Evolutionary conservation across 2,888 invertebrate species (phyloP).

Genomic region (Drosophila heteroneura): DNA sequence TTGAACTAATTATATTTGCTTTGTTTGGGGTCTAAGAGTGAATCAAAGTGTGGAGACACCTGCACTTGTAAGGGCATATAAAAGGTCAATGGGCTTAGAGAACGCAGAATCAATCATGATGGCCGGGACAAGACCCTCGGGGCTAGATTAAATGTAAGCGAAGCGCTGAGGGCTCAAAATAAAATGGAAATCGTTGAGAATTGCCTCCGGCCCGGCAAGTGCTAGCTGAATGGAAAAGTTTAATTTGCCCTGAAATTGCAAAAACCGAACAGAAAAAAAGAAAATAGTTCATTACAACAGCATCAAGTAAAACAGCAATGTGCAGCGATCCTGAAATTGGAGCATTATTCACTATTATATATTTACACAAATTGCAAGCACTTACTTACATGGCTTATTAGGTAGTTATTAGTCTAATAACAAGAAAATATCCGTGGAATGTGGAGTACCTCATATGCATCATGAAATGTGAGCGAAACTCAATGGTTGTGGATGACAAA

Average conservation of each 20-base stretch:
- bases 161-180: conserved; percentile 51
- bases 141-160: conserved; percentile 35
- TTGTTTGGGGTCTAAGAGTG: background rate
- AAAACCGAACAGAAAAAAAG: background rate
- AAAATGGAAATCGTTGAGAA: conserved; percentile 59
- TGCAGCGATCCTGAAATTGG: background rate
- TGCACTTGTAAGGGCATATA: background rate
- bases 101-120: conserved; percentile 54
- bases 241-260: conserved; percentile 43
- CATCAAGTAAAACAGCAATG: background rate
- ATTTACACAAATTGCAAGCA: conserved; percentile 9
- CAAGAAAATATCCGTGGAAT: background rate
- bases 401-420: conserved; percentile 12
- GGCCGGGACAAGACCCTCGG: conserved; percentile 45
- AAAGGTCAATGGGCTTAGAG: conserved; percentile 64
- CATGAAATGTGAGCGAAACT: background rate
- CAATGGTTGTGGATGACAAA: background rate
- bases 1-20: background rate
- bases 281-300: background rate
- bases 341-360: conserved; percentile 35
- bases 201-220: conserved; percentile 24
- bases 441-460: background rate
- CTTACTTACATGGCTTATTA: conserved; percentile 8
- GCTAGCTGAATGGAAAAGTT: conserved; percentile 38
- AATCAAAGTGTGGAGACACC: conserved; percentile 1